A percentile compares a stretch with the other conserved stretches of the same genome.
These are phyloP conservation scores for Petromus typicus DNA, from an alignment of 2,113 vertebrate genomes.

Conservation along the genomic window DNA sequence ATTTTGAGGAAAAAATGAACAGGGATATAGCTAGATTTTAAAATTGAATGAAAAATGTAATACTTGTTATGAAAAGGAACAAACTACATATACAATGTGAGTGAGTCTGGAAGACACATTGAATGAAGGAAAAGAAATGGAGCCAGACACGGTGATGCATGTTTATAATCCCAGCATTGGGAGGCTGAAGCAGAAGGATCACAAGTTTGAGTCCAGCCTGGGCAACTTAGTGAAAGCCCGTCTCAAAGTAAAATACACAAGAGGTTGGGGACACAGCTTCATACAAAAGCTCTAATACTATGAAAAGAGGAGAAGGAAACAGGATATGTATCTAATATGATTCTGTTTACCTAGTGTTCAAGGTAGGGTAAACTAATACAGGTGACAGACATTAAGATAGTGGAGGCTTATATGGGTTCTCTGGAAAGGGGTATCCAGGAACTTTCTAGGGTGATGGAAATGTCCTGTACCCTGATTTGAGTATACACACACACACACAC, in stretches of 20 bases:
- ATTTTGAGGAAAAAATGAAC: slow-evolving; percentile 26
- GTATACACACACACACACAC: background rate
- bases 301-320: background rate
- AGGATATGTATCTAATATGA: background rate
- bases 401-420: background rate
- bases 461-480: background rate
- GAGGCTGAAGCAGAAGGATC: background rate
- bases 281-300: background rate
- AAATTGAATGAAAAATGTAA: background rate
- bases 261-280: background rate
- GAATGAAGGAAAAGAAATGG: background rate
- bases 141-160: background rate
- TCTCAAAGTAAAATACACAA: background rate
- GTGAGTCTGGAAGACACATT: background rate
- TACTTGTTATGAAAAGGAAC: background rate
- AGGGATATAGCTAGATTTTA: background rate
- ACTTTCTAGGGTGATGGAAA: background rate
- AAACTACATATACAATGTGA: background rate
- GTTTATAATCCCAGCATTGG: background rate
- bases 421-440: background rate
- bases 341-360: background rate
- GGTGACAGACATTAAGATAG: background rate
- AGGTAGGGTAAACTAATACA: background rate
- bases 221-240: background rate
- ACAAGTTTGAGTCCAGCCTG: background rate